Base-by-base conservation (phyloP, 1,140 invertebrate species). In the Rhynchophorus ferrugineus region DNA sequence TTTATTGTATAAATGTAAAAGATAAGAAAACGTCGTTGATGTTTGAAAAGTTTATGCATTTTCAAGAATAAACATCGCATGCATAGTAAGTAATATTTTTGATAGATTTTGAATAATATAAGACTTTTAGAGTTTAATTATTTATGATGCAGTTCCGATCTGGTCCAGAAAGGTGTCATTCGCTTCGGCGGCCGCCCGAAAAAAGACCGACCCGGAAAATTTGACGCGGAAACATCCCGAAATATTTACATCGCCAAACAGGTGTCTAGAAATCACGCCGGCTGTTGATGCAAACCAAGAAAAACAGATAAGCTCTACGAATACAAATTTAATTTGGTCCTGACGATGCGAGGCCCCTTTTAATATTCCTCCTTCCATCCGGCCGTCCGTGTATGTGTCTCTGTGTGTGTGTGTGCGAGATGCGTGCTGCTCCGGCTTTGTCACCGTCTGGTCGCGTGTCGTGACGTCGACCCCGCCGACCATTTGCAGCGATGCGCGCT, bases 301-400 rank as follows among this genome's bases (percentile, higher is more conserved):
- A 54, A 54, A 54, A 54, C 51, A 54, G 51, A 54, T 54, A 54
- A 54, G 51, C 52, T 38, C 24, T 48, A 22, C 45, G 52, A 54
- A 66, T 65, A 59, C 59, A 65, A 67, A 67, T 65, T 65, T 62
- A 61, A 67, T 65, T 65, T 62, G 45, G 37, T 38, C 18, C 45
- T 53, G 52, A 44, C 45, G 52, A 45, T 49, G 52, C 44, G 46
- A 54, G 51, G 36, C 51, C 34, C 51, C 51, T 67, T 63, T 64
- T 64, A 65, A 67, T 63, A 65, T 66, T 64, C 65, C 57, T 51
- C 22, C 16, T 33, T 36, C 44, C 44, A 41, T 44, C 52, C 52
- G 20, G 24, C 37, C 45, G 41, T 42, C 44, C 45, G 14, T 33
- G 44, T 42, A 24, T 39, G 29, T 13, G n/a, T n/a, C n/a, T n/a